A percentile compares a stretch with the other conserved stretches of the same genome.
These are phyloP conservation scores for Dicrostonyx torquatus DNA, from an alignment of 2,797 vertebrate species.

Conservation along the genomic window DNA sequence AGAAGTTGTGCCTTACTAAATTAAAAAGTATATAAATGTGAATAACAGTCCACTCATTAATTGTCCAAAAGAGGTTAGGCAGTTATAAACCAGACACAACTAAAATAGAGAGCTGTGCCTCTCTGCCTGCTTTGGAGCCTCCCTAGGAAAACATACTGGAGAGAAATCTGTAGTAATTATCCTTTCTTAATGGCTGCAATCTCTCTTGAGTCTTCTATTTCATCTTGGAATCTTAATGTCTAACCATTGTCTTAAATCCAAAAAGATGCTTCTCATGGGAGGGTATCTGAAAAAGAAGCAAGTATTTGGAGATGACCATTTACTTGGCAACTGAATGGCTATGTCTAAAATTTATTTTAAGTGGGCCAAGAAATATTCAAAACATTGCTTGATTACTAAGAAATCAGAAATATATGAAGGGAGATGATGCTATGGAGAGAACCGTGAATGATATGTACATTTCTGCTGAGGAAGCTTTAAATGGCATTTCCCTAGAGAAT, in stretches of 20 bases:
- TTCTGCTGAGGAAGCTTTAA: background rate
- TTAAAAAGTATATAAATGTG: background rate
- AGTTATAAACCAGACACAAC: background rate
- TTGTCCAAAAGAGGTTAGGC: background rate
- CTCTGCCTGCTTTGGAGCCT: background rate
- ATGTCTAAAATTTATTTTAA: conserved; percentile 39
- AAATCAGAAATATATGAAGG: background rate
- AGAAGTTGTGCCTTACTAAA: background rate
- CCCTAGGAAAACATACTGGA: background rate
- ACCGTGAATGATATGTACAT: background rate
- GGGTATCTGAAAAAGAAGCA: background rate
- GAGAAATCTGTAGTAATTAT: background rate
- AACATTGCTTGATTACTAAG: background rate
- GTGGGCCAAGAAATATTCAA: background rate
- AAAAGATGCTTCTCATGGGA: conserved; percentile 42
- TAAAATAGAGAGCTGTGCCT: background rate
- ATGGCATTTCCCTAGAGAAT: background rate
- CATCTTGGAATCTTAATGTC: conserved; percentile 15
- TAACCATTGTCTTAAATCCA: background rate
- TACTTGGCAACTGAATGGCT: background rate
- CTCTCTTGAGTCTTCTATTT: background rate
- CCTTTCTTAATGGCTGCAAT: background rate
- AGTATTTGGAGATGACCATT: background rate
- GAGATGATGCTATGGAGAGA: background rate
- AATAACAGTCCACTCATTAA: background rate